Conservation (phyloP, 2,113 vertebrate species). For the Sinosuthora webbiana region DNA sequence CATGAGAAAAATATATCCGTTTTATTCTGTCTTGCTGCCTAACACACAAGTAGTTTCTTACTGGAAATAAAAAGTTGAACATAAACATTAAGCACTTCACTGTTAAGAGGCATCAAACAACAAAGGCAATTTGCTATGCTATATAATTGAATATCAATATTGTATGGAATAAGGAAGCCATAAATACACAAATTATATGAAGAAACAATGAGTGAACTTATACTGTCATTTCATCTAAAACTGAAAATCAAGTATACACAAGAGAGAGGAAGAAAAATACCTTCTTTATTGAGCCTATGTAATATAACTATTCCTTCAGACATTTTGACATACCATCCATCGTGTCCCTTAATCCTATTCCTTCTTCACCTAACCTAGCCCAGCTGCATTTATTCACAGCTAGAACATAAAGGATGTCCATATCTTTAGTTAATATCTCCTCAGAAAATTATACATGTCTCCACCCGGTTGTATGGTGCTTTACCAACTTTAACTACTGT, state of each 20-base stretch:
- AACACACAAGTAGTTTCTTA: neutral
- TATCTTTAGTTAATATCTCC: neutral
- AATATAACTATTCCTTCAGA: neutral
- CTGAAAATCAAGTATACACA: neutral
- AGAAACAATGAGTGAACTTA: neutral
- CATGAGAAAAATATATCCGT: neutral
- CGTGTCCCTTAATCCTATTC: neutral
- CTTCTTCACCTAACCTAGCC: neutral
- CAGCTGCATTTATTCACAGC: neutral
- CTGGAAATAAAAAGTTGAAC: neutral
- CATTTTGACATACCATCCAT: neutral
- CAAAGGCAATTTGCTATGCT: neutral
- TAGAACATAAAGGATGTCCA: neutral
- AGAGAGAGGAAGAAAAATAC: neutral
- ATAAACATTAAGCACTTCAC: neutral
- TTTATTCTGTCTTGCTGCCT: neutral
- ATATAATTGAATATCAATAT: neutral
- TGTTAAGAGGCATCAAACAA: neutral
- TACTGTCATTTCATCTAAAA: neutral
- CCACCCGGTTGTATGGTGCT: fast-evolving
- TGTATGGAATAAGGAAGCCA: neutral
- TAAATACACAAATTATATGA: neutral
- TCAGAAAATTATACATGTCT: neutral
- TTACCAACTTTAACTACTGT: neutral
- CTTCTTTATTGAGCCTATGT: neutral